Evolutionary conservation across 1,140 invertebrate genomes (phyloP), one percentile per base, ranked within the genome.

Genomic region (Bombus waltoni): DNA sequence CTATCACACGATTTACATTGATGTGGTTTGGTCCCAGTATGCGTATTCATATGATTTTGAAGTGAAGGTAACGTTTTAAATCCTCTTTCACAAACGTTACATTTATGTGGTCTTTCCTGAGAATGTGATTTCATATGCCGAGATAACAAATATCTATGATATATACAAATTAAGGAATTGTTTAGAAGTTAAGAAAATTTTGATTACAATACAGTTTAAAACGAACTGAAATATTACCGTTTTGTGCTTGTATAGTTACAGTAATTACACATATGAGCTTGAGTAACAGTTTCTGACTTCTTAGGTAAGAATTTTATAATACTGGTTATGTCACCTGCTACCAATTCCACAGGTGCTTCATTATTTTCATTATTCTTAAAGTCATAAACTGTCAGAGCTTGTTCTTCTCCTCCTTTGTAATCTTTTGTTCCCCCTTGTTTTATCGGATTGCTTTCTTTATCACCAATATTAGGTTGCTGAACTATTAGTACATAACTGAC

Each of bases 21-120:
- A 95, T 99, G 98, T 0, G 99, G 99, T 92, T 99, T 98, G 13
- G 98, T 98, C 65, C 99, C 99, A 44, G 98, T 99, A 94, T 99
- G 99, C 83, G 98, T 99, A 94, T 99, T 99, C 3, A 99, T 97
- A 94, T 99, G 99, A 94, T 99, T 99, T 90, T 99, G 98, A 42
- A 99, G 95, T 0, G 98, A 99, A 1, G 98, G n/a, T n/a, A n/a
- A n/a, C n/a, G 99, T 99, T 95, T 99, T 99, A 93, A 99, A 99
- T 11, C 98, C 98, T 73, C 98, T 96, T 90, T 99, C 98, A 95
- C 99, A 99, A 38, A 99, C 98, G 72, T 97, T 97, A 94, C 98
- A 99, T 93, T 99, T 99, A 93, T 99, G 98, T 1, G 99, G 98
- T 40, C 98, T 95, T 92, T 99, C 98, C 92, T 99, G 98, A 0